phyloP scores from a whole-genome alignment of 2,113 vertebrate genomes.

The Gopherus flavomarginatus region DNA sequence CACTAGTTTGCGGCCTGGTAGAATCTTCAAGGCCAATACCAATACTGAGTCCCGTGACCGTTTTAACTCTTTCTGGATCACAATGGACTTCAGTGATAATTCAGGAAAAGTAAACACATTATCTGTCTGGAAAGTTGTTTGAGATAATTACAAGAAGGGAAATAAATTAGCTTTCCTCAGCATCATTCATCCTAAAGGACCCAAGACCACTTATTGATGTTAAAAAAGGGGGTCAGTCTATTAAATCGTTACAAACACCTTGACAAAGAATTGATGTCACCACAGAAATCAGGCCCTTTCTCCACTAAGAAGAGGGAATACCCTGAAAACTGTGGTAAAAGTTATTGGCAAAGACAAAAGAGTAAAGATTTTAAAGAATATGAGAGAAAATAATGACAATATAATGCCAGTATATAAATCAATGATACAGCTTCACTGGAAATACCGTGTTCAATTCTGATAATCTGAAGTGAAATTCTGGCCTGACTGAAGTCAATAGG shows the following conservation, averaged over 20 bases:
- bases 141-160: slow-evolving; percentile 46
- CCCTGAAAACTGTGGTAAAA: not conserved
- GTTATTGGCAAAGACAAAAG: not conserved
- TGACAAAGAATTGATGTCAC: slow-evolving; percentile 51
- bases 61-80: slow-evolving; percentile 11
- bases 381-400: not conserved
- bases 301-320: slow-evolving; percentile 15
- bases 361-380: not conserved
- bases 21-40: not conserved
- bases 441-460: not conserved
- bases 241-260: slow-evolving; percentile 35
- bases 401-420: not conserved
- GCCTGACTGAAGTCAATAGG: too few species aligned
- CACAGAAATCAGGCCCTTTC: slow-evolving; percentile 22
- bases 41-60: not conserved
- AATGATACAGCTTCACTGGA: not conserved
- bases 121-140: slow-evolving; percentile 15
- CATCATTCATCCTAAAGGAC: slow-evolving; percentile 12
- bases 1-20: not conserved
- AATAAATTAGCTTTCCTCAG: slow-evolving; percentile 37
- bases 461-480: not conserved
- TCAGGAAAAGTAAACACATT: slow-evolving; percentile 10
- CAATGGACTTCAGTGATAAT: not conserved
- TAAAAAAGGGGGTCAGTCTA: slow-evolving; percentile 16
- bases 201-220: not conserved